These are phyloP conservation scores for Iselma pallidipennis DNA, from an alignment of 2,888 invertebrate species.

Conservation along the genomic window DNA sequence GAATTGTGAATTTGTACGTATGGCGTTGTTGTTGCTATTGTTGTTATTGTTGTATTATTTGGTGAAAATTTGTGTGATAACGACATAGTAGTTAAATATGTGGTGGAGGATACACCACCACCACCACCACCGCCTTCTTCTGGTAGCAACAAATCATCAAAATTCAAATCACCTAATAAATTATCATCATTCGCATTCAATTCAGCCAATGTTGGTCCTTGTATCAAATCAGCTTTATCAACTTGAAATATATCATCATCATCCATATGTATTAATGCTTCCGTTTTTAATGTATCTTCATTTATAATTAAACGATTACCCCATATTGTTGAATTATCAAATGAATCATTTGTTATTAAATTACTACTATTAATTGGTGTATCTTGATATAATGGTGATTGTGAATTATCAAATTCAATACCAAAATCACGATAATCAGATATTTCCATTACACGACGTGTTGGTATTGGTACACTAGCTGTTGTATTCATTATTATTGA, in stretches of 20 bases:
- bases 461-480: slow-evolving; percentile 69
- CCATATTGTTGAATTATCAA: slow-evolving; percentile 56
- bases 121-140: slow-evolving; percentile 64
- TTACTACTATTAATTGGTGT: slow-evolving; percentile 42
- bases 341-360: slow-evolving; percentile 50
- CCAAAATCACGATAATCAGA: slow-evolving; percentile 59
- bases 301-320: slow-evolving; percentile 50
- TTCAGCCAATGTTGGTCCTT: slow-evolving; percentile 81
- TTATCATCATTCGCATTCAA: slow-evolving; percentile 84
- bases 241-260: slow-evolving; percentile 90
- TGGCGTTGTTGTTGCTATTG: slow-evolving; percentile 19
- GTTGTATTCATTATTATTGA: slow-evolving; percentile 52
- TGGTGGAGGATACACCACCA: slow-evolving; percentile 29
- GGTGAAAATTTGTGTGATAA: slow-evolving; percentile 19
- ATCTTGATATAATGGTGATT: slow-evolving; percentile 60
- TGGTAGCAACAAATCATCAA: slow-evolving; percentile 79
- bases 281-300: slow-evolving; percentile 56
- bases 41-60: neutral
- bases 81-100: slow-evolving; percentile 16
- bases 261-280: slow-evolving; percentile 74
- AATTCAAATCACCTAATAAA: slow-evolving; percentile 80
- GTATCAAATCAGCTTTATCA: slow-evolving; percentile 83
- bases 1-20: slow-evolving; percentile 37
- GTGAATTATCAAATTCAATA: slow-evolving; percentile 61
- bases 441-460: slow-evolving; percentile 57